phyloP scores from a whole-genome alignment of 2,113 vertebrate genomes.

The Tragelaphus imberbis region DNA sequence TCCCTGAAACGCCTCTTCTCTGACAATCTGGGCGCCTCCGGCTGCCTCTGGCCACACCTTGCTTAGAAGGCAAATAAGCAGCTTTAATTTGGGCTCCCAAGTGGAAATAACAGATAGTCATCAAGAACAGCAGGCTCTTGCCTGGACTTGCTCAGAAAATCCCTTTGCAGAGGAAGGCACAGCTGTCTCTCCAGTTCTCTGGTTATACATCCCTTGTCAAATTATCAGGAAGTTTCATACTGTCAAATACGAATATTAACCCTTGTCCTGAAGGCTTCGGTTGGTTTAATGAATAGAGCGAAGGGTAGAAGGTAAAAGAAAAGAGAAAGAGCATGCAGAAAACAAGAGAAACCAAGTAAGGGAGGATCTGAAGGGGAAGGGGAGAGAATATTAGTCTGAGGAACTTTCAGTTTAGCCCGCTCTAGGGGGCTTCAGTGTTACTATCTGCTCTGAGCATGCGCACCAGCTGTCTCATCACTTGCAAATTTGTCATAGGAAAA shows the following conservation, averaged over 20 bases:
- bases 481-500: not conserved
- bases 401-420: not conserved
- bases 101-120: conserved; percentile 59
- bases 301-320: not conserved
- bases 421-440: not conserved
- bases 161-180: not conserved
- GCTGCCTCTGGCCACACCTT: not conserved
- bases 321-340: not conserved
- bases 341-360: not conserved
- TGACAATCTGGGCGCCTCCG: not conserved
- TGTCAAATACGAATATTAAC: conserved; percentile 51
- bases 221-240: conserved; percentile 14
- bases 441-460: not conserved
- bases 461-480: not conserved
- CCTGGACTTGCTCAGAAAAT: conserved; percentile 60
- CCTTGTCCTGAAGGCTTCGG: not conserved
- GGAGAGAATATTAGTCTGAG: not conserved
- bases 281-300: not conserved
- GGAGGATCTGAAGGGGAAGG: not conserved
- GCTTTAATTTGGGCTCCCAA: conserved; percentile 51
- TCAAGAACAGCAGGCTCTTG: conserved; percentile 49
- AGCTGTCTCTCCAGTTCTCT: not conserved
- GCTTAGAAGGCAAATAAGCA: conserved; percentile 40
- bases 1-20: conserved; percentile 5
- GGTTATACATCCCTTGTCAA: not conserved